Base-by-base conservation (phyloP, 2,888 invertebrate species). In the Heteromurus nitidus region DNA sequence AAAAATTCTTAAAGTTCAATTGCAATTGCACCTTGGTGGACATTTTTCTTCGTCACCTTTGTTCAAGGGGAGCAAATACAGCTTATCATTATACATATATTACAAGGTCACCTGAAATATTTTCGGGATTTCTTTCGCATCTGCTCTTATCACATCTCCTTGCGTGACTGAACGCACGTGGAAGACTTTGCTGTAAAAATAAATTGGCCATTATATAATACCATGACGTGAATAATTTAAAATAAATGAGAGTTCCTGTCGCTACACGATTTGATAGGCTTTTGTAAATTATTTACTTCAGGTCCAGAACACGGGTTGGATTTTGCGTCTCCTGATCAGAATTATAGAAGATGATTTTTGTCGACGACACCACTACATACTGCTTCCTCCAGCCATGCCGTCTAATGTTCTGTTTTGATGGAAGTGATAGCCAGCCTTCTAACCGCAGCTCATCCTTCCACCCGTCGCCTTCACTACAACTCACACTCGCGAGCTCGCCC, bases 121-220 rank as follows among this genome's bases (percentile, higher is more conserved):
- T 90, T 97, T 94, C 88, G 99, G 99, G 91, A 99, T 97, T 92
- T 99, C 98, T 93, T 96, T 97, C 90, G 97, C 96, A 92, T 98
- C 98, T 75, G 98, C 99, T 89, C 98, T 94, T 90, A 99, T 98
- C 88, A 99, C 98, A 92, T 99, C 99, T 88, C 98, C 98, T 90
- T 98, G 98, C 84, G 99, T 98, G 87, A 99, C 99, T 83, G 97
- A 95, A 86, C 99, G 94, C 87, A 99, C 99, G 91, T 99, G 98
- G 92, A 98, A 99, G 89, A 99, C 95, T 93, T 99, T 98, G 91
- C 98, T 97, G 91, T 16, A 89, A 89, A n/a, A n/a, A n/a, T n/a
- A n/a, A n/a, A n/a, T n/a, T n/a, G n/a, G n/a, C n/a, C n/a, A n/a
- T n/a, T n/a, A n/a, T n/a, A n/a, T n/a, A n/a, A n/a, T n/a, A n/a